phyloP scores from a whole-genome alignment of 2,797 vertebrate species.

The Mus spretus region DNA sequence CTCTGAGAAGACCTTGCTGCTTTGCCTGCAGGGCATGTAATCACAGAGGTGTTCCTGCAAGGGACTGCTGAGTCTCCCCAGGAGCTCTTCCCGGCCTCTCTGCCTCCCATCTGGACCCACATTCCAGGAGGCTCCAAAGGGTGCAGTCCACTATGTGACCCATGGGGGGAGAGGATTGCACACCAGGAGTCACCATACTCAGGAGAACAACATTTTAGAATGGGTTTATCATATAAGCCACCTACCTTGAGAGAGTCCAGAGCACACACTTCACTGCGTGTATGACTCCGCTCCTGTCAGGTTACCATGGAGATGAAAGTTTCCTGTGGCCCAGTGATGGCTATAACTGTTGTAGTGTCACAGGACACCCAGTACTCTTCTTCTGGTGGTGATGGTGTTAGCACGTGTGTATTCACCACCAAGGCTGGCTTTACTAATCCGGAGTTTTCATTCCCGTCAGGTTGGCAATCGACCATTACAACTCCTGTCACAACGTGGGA shows the following conservation, averaged over 20 bases:
- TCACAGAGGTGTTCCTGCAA: background rate
- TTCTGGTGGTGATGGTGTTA: background rate
- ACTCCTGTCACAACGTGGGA: background rate
- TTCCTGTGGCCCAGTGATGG: too few relatives aligned
- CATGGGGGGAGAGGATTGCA: background rate
- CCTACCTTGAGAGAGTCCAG: background rate
- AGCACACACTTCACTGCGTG: background rate
- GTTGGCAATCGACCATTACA: background rate
- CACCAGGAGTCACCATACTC: background rate
- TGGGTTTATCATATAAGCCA: background rate
- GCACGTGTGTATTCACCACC: background rate
- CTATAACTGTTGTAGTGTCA: background rate
- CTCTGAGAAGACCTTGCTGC: background rate
- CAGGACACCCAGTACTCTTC: background rate
- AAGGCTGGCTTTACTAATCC: background rate
- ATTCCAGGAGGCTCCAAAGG: background rate
- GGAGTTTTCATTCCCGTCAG: background rate
- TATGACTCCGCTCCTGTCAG: background rate
- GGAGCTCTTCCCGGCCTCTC: background rate
- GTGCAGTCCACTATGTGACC: background rate
- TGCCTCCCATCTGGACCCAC: background rate
- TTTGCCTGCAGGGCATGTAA: background rate
- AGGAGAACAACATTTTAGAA: background rate
- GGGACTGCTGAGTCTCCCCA: background rate
- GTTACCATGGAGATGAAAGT: background rate